Evolutionary conservation across 2,797 vertebrate species (phyloP).

Genomic region (Peromyscus nudipes): DNA sequence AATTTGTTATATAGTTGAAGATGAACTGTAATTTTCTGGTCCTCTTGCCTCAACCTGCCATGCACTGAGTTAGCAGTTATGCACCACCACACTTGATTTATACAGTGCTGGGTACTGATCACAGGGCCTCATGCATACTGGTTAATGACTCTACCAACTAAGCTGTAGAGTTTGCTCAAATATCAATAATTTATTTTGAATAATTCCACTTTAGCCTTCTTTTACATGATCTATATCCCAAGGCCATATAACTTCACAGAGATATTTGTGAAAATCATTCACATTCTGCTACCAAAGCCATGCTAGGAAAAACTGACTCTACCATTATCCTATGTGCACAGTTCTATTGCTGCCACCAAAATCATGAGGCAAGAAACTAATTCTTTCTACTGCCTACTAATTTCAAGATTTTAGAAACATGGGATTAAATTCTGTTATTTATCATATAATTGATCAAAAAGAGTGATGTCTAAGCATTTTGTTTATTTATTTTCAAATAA

Average conservation of each 20-base stretch:
- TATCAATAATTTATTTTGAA: not conserved
- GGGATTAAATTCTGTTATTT: not conserved
- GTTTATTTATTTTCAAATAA: conserved; percentile 88
- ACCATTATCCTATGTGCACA: rapidly evolving
- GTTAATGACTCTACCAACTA: too few species aligned
- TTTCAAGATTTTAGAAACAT: not conserved
- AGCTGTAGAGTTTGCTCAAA: not conserved
- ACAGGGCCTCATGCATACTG: too few species aligned
- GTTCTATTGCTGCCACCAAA: not conserved
- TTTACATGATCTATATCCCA: not conserved
- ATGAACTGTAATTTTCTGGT: not conserved
- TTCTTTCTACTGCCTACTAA: not conserved
- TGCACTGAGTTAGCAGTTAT: not conserved
- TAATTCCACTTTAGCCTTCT: not conserved
- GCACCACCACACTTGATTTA: not conserved
- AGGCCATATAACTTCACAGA: not conserved
- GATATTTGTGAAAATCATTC: not conserved
- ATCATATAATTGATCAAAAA: not conserved
- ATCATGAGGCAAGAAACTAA: not conserved
- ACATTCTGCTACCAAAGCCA: not conserved
- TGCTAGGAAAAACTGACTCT: not conserved
- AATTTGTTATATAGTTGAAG: not conserved
- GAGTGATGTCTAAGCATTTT: not conserved
- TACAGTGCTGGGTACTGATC: not conserved
- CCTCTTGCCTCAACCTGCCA: not conserved